phyloP scores from a whole-genome alignment of 2,888 invertebrate genomes.

The Drosophila helvetica region DNA sequence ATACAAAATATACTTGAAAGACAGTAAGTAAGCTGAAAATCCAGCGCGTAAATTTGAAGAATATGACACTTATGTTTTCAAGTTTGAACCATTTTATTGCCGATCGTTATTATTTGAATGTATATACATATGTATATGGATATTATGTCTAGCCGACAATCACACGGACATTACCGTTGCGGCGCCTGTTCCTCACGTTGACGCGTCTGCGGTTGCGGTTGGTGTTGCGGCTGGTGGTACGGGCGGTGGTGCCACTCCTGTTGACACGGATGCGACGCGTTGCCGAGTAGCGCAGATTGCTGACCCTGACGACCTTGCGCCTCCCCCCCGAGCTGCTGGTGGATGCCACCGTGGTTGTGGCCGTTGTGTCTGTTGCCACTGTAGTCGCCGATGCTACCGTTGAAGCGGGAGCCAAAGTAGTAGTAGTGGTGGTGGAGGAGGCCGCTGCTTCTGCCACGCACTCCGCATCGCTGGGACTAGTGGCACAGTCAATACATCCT shows the following conservation, averaged over 20 bases:
- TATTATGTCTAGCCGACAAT: conserved; percentile 25
- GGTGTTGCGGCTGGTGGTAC: conserved; percentile 2
- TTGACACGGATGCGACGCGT: conserved; percentile 25
- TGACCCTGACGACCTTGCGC: conserved; percentile 28
- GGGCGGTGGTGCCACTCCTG: conserved; percentile 5
- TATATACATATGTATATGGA: not conserved
- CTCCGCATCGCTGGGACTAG: conserved; percentile 12
- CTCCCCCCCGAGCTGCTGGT: not conserved
- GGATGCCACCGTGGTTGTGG: conserved; percentile 5
- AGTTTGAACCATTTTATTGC: not conserved
- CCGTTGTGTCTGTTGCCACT: not conserved
- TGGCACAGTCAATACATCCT: conserved; percentile 28
- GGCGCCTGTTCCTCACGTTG: not conserved
- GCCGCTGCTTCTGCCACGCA: conserved; percentile 36
- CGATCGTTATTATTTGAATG: not conserved
- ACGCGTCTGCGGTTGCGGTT: conserved; percentile 13
- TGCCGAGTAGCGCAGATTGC: conserved; percentile 22
- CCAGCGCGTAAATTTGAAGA: not conserved
- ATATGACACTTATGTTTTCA: not conserved
- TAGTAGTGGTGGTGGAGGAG: conserved; percentile 6
- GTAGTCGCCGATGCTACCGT: not conserved
- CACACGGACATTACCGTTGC: conserved; percentile 32
- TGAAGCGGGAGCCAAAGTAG: conserved; percentile 3
- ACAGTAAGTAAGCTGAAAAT: not conserved
- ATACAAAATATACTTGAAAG: no score